These are phyloP conservation scores for Mantis religiosa DNA, from an alignment of 2,888 invertebrate species.

Conservation along the genomic window DNA sequence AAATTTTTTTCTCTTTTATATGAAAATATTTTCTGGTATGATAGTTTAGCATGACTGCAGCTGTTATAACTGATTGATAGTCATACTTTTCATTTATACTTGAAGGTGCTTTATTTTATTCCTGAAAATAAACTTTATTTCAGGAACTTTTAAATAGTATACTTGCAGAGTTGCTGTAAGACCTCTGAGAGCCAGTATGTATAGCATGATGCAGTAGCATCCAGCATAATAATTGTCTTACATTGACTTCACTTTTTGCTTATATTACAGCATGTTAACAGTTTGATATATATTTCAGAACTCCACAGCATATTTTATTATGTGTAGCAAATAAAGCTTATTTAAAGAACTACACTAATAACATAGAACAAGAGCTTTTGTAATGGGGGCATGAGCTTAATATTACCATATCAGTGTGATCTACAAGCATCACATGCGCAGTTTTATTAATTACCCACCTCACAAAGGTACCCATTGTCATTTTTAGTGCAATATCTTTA, in stretches of 20 bases:
- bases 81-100: not conserved
- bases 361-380: not conserved
- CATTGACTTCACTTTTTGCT: not conserved
- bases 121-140: not conserved
- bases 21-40: not conserved
- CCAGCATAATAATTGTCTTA: not conserved
- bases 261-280: not conserved
- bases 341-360: not conserved
- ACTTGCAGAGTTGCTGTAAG: not conserved
- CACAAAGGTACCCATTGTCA: not conserved
- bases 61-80: not conserved
- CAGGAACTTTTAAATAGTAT: not conserved
- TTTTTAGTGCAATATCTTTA: conserved; percentile 10
- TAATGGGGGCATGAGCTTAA: not conserved
- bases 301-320: not conserved
- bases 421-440: not conserved
- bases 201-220: not conserved
- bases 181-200: not conserved
- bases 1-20: not conserved
- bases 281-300: not conserved
- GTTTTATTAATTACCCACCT: not conserved
- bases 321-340: not conserved
- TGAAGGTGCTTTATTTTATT: not conserved
- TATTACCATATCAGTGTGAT: not conserved
- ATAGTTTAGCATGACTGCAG: not conserved